phyloP scores from a whole-genome alignment of 2,113 vertebrate genomes.

The Oncorhynchus clarkii region DNA sequence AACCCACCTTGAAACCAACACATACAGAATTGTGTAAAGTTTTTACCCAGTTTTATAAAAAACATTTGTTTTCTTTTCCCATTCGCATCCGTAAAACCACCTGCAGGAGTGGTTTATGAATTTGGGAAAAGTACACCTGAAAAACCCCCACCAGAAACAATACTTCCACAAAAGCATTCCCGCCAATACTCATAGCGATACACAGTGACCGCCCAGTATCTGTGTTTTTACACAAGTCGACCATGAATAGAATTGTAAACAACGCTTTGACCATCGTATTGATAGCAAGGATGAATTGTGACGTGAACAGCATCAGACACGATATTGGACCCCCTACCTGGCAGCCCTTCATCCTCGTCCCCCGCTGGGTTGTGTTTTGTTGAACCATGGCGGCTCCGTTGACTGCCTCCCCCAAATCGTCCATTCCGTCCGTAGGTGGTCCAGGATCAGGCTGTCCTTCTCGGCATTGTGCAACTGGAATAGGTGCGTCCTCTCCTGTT shows the following conservation, averaged over 20 bases:
- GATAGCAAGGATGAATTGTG: conserved; percentile 52
- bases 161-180: background rate
- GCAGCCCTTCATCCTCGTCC: conserved; percentile 80
- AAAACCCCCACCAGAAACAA: background rate
- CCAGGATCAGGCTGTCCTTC: conserved; percentile 87
- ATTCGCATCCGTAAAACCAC: conserved; percentile 62
- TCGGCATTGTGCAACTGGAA: conserved; percentile 92
- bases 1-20: conserved; percentile 62
- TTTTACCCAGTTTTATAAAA: conserved; percentile 8
- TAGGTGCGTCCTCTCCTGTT: conserved; percentile 95
- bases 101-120: conserved; percentile 68
- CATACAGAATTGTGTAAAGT: conserved; percentile 62
- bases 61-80: conserved; percentile 12
- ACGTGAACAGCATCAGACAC: conserved; percentile 54
- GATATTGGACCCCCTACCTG: conserved; percentile 84
- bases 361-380: conserved; percentile 76
- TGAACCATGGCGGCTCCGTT: conserved; percentile 81
- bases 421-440: conserved; percentile 85
- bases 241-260: background rate
- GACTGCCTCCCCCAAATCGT: conserved; percentile 81
- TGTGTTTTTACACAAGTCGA: background rate
- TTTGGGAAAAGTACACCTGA: conserved; percentile 48
- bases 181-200: conserved; percentile 3
- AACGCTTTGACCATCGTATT: conserved; percentile 50
- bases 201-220: conserved; percentile 13